Percentiles rank a stretch among this genome's conserved stretches.
Conservation (phyloP, 2,113 vertebrate genomes). For the Nothocercus nigrocapillus region DNA sequence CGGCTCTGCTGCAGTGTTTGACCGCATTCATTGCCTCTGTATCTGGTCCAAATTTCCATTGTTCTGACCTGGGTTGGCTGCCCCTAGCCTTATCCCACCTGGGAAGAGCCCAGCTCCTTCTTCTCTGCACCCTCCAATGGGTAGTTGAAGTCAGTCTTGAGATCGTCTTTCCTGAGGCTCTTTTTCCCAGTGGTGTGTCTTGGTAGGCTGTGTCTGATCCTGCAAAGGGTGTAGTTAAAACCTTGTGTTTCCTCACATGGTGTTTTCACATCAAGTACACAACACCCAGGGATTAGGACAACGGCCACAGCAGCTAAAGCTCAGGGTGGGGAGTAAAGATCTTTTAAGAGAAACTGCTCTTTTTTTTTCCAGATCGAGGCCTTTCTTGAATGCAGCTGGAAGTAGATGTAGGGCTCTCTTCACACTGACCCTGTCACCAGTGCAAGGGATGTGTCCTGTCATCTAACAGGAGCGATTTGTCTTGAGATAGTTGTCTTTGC, state of each 20-base stretch:
- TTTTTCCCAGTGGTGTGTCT: accelerated
- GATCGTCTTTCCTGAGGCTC: not conserved
- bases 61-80: not conserved
- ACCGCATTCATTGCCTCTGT: not conserved
- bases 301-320: not conserved
- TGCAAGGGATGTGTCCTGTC: not conserved
- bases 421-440: no score
- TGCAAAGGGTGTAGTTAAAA: not conserved
- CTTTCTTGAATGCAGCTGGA: not conserved
- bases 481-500: not conserved
- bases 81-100: not conserved
- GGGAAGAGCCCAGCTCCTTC: not conserved
- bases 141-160: not conserved
- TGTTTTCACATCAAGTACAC: not conserved
- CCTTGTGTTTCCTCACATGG: not conserved
- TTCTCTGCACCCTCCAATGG: accelerated
- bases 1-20: not conserved
- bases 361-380: not conserved
- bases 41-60: not conserved
- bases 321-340: not conserved
- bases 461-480: not conserved
- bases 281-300: not conserved
- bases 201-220: not conserved
- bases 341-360: not conserved
- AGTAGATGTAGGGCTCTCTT: not conserved